Conservation (phyloP, 2,888 invertebrate species). For the Trissolcus brochymenae region DNA sequence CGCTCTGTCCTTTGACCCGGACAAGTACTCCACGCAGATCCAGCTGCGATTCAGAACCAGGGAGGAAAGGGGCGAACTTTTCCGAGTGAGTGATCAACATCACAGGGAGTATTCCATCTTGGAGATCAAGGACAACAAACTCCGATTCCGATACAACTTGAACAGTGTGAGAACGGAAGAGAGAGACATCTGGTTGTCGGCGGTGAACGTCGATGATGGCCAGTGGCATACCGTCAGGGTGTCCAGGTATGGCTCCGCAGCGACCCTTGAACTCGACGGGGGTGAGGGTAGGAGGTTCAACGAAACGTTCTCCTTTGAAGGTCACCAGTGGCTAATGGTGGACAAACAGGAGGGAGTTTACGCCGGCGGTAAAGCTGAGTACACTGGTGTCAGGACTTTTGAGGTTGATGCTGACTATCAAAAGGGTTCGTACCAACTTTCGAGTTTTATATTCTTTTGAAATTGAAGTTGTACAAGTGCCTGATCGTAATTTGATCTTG, state of each 20-base stretch:
- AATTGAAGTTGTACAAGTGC: neutral
- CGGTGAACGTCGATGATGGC: conserved; percentile 94
- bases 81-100: conserved; percentile 95
- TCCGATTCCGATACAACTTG: conserved; percentile 94
- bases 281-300: conserved; percentile 96
- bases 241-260: conserved; percentile 93
- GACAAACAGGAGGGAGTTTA: conserved; percentile 97
- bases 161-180: conserved; percentile 94
- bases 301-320: conserved; percentile 92
- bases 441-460: neutral
- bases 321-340: conserved; percentile 94
- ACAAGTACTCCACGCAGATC: conserved; percentile 93
- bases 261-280: conserved; percentile 93
- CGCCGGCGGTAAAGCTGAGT: conserved; percentile 96
- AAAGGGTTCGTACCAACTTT: conserved; percentile 81
- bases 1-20: conserved; percentile 94
- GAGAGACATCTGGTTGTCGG: conserved; percentile 91
- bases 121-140: conserved; percentile 91
- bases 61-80: conserved; percentile 94
- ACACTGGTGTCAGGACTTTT: conserved; percentile 94
- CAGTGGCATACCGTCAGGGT: conserved; percentile 97
- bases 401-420: conserved; percentile 97
- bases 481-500: neutral
- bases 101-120: conserved; percentile 95
- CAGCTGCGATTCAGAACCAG: conserved; percentile 95